Evolutionary conservation across 2,797 vertebrate species (phyloP), one percentile per base, ranked within the genome.

Genomic region (Scolopax rusticola): DNA sequence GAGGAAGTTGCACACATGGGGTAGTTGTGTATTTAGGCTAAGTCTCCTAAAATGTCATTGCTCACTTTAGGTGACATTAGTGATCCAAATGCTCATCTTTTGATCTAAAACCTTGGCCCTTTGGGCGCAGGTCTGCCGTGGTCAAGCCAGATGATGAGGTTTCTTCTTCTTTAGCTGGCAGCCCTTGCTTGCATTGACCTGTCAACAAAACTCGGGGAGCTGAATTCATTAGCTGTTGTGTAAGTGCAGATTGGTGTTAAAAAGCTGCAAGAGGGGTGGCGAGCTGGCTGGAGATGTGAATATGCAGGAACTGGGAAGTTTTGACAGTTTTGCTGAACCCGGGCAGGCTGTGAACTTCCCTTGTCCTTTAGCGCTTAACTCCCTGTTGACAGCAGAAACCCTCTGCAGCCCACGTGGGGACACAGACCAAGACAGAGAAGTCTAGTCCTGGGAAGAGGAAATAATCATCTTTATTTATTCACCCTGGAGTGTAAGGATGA

Each of bases 1-100:
- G 11, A 5, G 7, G 28, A 75, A 28, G n/a, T 8, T 27, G 45
- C 19, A 20, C 0, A 0, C 21, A 8, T 43, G 40, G 65, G 6
- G 25, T 23, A 20, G n/a, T 38, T 68, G 63, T n/a, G 7, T 36
- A 7, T 30, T 15, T 16, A 69, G 32, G 30, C 28, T 59, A 38
- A 47, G 13, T 53, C 28, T 80, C 23, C n/a, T 57, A 27, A 76
- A 76, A 60, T 8, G 8, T 45, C 20, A 63, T 53, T 77, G 33
- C 32, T 88, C 11, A 21, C 15, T 5, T n/a, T 38, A 73, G 8
- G 17, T 70, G 23, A 43, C 5, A 12, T 41, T 27, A 54, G 8
- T n/a, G 32, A 67, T 30, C 21, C 61, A 33, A 30, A 28, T 14
- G 2, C 38, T 65, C 12, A 33, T 2, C 18, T 14, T 81, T 63